Base-by-base conservation (phyloP, 2,797 vertebrate species). In the Trichosurus vulpecula region DNA sequence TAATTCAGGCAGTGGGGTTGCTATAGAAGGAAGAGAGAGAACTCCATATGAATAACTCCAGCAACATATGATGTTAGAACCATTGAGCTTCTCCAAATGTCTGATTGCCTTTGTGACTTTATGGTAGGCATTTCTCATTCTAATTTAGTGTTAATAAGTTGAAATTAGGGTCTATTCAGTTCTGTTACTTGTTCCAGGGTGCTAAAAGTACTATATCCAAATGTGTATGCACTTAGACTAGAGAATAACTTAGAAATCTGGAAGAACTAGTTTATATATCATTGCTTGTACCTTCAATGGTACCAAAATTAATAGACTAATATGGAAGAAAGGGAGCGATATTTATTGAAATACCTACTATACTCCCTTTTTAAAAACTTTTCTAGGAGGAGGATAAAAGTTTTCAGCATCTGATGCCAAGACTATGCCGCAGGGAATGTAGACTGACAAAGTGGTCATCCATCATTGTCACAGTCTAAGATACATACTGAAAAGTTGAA, bases 391-490 rank as follows among this genome's bases (percentile, higher is more conserved):
- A 93, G 56, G 11, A 41, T 25, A 6, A 90, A 25, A 14, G 2
- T 41, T 87, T 91, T 93, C 31, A 94, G 81, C 5, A 92, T 92
- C 90, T 53, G 52, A 92, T 58, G n/a, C 25, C 57, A 66, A n/a
- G 61, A 66, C 35, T 66, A 66, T 66, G 31, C 35, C 35, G 2
- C 53, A 90, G 31, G 92, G 47, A 94, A 58, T 2, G 19, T n/a
- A 90, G 4, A 31, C 41, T 54, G 47, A 41, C 56, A 91, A 90
- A 81, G 52, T 90, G 90, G 25, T 30, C 30, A 66, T 90, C 11
- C 51, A 52, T 51, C 47, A 95, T 52, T 93, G 25, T 51, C 74
- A 66, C 35, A 27, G 2, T 51, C 11, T 89, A 95, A 96, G 93
- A 96, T 27, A 91, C 10, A 0, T 30, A 54, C n/a, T 35, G 52